Evolutionary conservation across 2,797 vertebrate genomes (phyloP).

Genomic region (Cichlasoma orientale): DNA sequence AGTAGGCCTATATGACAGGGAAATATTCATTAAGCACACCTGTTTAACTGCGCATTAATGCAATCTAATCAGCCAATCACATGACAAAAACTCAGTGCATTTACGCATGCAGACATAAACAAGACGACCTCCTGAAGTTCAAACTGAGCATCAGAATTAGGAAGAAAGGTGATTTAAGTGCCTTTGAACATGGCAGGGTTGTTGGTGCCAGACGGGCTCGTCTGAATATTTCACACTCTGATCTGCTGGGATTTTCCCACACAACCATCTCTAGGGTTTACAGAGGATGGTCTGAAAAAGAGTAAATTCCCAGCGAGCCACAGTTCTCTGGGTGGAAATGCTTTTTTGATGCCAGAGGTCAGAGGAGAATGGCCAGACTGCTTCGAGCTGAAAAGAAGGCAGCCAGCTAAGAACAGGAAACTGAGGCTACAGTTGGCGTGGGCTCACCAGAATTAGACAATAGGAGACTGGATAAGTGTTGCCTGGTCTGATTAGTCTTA

Average conservation of each 20-base stretch:
- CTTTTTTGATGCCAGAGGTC: background rate
- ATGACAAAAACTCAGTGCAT: background rate
- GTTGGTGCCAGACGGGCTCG: background rate
- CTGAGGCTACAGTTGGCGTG: background rate
- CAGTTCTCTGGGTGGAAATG: background rate
- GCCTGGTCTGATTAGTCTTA: background rate
- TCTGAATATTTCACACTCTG: background rate
- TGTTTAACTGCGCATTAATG: background rate
- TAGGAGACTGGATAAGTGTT: background rate
- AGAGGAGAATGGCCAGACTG: background rate
- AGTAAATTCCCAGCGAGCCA: background rate
- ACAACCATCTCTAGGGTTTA: background rate
- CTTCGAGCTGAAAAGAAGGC: background rate
- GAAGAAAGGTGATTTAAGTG: background rate
- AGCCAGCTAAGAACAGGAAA: background rate
- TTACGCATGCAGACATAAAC: background rate
- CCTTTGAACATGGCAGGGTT: background rate
- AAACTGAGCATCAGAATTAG: background rate
- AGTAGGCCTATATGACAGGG: background rate
- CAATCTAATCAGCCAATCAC: background rate
- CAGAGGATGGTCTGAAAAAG: background rate
- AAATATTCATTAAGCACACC: background rate
- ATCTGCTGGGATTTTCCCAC: background rate
- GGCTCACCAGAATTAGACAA: background rate
- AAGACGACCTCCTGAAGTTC: rapidly evolving